These are phyloP conservation scores for Leptobrachium ailaonicum DNA, from an alignment of 2,113 vertebrate genomes.

Conservation along the genomic window DNA sequence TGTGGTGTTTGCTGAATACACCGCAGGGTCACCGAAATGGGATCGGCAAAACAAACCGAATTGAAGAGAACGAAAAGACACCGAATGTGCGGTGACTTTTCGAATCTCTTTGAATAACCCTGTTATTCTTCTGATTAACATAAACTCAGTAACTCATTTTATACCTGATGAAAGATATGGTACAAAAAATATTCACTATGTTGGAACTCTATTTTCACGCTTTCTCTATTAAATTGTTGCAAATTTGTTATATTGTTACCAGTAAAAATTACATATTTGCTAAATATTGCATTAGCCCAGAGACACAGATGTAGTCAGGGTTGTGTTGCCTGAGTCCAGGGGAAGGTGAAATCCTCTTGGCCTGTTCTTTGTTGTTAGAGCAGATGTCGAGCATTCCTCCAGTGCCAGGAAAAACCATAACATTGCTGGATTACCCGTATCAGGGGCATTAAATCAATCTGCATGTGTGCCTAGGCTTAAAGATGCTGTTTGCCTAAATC, in stretches of 20 bases:
- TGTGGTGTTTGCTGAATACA: too few species aligned
- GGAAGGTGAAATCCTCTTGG: neutral
- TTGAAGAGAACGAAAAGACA: too few species aligned
- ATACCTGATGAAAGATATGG: too few species aligned
- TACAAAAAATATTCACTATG: too few species aligned
- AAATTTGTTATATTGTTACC: neutral
- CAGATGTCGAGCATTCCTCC: neutral
- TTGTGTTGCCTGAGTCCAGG: neutral
- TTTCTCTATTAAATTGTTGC: too few species aligned
- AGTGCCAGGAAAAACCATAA: neutral
- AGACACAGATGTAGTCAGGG: neutral
- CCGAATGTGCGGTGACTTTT: too few species aligned
- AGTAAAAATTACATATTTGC: neutral
- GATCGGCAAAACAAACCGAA: too few species aligned
- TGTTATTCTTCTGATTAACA: too few species aligned
- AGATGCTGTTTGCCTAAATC: neutral
- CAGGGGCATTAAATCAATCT: neutral
- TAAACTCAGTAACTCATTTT: too few species aligned
- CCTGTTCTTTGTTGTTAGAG: neutral
- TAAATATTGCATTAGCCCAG: neutral
- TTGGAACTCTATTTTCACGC: too few species aligned
- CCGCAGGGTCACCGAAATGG: too few species aligned
- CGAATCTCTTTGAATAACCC: too few species aligned
- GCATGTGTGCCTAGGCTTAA: neutral
- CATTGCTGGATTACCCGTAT: neutral